Percentiles rank a stretch among this genome's conserved stretches.
Conservation (phyloP, 2,888 invertebrate species). For the Unio delphinus region DNA sequence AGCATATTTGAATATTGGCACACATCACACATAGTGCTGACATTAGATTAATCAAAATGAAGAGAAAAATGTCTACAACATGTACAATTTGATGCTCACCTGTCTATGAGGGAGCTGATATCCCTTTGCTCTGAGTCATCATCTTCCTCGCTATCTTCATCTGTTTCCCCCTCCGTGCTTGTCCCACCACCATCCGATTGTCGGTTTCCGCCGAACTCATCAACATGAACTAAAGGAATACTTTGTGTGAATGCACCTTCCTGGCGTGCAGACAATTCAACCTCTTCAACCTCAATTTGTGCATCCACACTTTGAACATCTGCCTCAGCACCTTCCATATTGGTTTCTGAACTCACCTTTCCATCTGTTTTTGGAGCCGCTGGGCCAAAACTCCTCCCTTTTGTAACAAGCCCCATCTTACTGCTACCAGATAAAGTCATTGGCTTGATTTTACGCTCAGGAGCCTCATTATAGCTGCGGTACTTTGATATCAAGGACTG, state of each 20-base stretch:
- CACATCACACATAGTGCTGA: neutral
- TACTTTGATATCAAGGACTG: conserved; percentile 62
- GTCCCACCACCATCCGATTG: neutral
- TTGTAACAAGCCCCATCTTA: conserved; percentile 52
- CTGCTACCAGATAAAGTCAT: conserved; percentile 36
- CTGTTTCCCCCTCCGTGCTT: conserved; percentile 4
- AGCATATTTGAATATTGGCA: neutral
- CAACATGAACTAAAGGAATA: no score
- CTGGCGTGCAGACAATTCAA: no score
- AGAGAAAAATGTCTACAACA: neutral
- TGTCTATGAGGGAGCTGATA: conserved; percentile 58
- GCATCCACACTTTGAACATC: no score
- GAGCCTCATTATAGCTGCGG: conserved; percentile 51
- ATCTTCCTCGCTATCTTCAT: conserved; percentile 14
- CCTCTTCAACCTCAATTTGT: no score
- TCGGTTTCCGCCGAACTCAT: no score
- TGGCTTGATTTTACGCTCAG: conserved; percentile 47
- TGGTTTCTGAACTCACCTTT: conserved; percentile 31
- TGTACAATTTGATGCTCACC: conserved; percentile 36
- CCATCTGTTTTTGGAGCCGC: conserved; percentile 44
- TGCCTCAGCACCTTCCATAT: no score
- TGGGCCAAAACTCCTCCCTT: conserved; percentile 49
- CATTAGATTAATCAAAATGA: no score
- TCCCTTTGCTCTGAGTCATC: conserved; percentile 54
- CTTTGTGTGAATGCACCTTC: no score